Evolutionary conservation across 1,140 invertebrate genomes (phyloP).

Genomic region (Tetragonula clypearis): DNA sequence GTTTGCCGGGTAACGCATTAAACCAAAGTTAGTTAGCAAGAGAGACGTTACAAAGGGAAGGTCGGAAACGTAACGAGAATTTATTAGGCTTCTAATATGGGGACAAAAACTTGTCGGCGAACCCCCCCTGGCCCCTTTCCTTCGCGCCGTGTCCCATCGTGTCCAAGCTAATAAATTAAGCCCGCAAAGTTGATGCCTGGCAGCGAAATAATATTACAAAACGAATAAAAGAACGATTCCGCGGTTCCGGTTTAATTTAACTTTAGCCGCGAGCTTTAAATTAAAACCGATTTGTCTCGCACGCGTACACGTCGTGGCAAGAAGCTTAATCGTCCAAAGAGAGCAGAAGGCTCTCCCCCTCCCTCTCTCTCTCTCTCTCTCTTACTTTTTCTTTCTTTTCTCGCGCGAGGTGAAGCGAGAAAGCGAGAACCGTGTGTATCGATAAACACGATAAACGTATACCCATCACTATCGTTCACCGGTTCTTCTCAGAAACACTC

Average conservation of each 20-base stretch:
- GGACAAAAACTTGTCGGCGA: slow-evolving; percentile 6
- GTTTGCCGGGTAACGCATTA: slow-evolving; percentile 45
- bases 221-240: slow-evolving; percentile 28
- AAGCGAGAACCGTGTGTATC: too few relatives aligned
- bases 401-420: background rate
- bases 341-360: too few relatives aligned
- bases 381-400: background rate
- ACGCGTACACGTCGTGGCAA: background rate
- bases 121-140: too few relatives aligned
- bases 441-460: background rate
- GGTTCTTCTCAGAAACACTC: too few relatives aligned
- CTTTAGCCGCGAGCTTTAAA: slow-evolving; percentile 32
- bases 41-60: slow-evolving; percentile 37
- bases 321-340: background rate
- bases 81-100: slow-evolving; percentile 42
- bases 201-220: background rate
- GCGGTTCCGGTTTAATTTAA: slow-evolving; percentile 43
- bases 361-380: too few relatives aligned
- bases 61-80: slow-evolving; percentile 51
- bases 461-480: too few relatives aligned
- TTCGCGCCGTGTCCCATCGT: background rate
- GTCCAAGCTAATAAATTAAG: background rate
- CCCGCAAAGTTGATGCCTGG: background rate
- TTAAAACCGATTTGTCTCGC: slow-evolving; percentile 50
- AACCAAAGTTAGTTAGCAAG: slow-evolving; percentile 34